Evolutionary conservation across 1,140 invertebrate species (phyloP), one percentile per base, ranked within the genome.

Genomic region (Drosophila murphyi): DNA sequence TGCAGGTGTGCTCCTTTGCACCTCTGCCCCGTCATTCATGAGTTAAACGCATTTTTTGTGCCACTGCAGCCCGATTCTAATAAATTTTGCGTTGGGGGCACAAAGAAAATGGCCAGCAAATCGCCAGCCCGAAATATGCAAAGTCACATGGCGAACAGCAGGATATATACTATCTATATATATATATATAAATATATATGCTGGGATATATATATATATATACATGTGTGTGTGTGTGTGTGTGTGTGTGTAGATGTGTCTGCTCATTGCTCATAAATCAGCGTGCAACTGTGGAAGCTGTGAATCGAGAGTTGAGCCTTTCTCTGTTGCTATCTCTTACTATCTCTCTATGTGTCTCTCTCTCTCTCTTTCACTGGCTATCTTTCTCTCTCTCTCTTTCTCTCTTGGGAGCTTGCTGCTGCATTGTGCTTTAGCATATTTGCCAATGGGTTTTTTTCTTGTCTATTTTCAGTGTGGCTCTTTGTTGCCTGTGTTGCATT

Each of bases 1-100:
- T 78, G 45, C 28, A 52, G 56, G 47, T 29, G 29, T 39, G 32
- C 29, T 71, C 48, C 20, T 52, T 57, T 3, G 7, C 39, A 4
- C 72, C 78, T 51, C 62, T 37, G 55, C 61, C 35, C 56, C 56
- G 41, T 8, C 55, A 47, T 35, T 34, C 76, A 79, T 87, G 82
- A 87, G 78, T 87, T 76, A 70, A 67, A 43, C 39, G 39, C 83
- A 82, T 63, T 80, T 87, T 87, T 88, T n/a, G 39, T n/a, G 74
- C 32, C 29, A 2, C 28, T 43, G 10, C 35, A 8, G 20, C 79
- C 68, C 82, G 82, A 69, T 83, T 88, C 83, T 83, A 88, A 87
- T 88, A 83, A 82, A 87, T 87, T 87, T 87, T 80, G 37, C 48
- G 7, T 20, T 52, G 7, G 29, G 51, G 29, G 37, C 54, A 43